Conservation (phyloP, 2,797 vertebrate genomes). For the Xenentodon cancila region DNA sequence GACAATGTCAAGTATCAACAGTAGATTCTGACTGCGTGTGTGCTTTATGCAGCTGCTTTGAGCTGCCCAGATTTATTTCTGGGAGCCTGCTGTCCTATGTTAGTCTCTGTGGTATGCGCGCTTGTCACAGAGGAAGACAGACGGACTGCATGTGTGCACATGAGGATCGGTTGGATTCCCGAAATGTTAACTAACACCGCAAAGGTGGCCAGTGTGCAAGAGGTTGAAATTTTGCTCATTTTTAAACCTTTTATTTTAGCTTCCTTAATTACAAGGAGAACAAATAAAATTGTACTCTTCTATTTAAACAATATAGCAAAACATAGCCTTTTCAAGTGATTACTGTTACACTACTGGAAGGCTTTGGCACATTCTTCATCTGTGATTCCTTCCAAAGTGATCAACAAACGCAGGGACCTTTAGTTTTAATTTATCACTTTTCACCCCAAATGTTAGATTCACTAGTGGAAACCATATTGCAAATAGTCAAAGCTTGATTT, state of each 20-base stretch:
- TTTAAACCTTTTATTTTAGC: background rate
- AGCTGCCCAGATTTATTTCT: slow-evolving; percentile 68
- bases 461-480: background rate
- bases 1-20: slow-evolving; percentile 28
- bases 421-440: background rate
- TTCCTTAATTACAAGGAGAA: background rate
- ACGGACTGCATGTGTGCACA: slow-evolving; percentile 33
- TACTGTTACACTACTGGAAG: background rate
- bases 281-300: background rate
- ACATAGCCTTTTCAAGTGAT: slow-evolving; percentile 1
- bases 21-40: slow-evolving; percentile 31
- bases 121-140: slow-evolving; percentile 55
- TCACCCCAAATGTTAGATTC: background rate
- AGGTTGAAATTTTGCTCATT: background rate
- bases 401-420: background rate
- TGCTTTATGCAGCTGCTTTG: slow-evolving; percentile 55
- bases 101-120: slow-evolving; percentile 65
- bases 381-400: background rate
- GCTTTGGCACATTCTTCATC: background rate
- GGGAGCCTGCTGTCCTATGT: slow-evolving; percentile 66
- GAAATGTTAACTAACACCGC: background rate
- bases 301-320: slow-evolving; percentile 1
- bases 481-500: background rate
- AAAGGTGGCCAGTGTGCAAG: slow-evolving; percentile 9
- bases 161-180: slow-evolving; percentile 18